phyloP scores from a whole-genome alignment of 2,888 invertebrate species.

The Drosophila austrosaltans region DNA sequence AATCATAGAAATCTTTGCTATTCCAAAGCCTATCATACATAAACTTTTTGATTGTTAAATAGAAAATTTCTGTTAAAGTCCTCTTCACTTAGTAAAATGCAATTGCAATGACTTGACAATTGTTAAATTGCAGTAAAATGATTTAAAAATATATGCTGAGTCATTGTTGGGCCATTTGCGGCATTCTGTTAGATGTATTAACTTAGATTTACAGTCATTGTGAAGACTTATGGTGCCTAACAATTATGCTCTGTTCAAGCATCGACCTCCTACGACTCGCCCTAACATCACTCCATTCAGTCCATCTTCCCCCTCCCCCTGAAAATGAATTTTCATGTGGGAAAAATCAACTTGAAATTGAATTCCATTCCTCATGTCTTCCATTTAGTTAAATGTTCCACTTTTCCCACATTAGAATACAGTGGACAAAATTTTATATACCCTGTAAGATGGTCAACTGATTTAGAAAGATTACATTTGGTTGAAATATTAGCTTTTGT shows the following conservation, averaged over 20 bases:
- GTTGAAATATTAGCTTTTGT: too few relatives aligned
- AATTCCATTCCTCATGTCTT: not conserved
- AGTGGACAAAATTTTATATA: not conserved
- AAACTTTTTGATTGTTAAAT: not conserved
- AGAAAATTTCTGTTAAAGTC: not conserved
- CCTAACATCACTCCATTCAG: not conserved
- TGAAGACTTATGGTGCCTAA: not conserved
- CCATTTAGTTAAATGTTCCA: not conserved
- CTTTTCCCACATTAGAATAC: conserved; percentile 9
- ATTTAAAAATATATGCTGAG: not conserved
- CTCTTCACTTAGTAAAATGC: conserved; percentile 5
- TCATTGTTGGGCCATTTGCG: conserved; percentile 16
- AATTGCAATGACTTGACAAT: conserved; percentile 15
- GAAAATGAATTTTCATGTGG: not conserved
- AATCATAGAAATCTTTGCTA: not conserved
- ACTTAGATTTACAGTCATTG: conserved; percentile 12
- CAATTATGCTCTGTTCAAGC: conserved; percentile 7
- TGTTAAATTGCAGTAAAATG: not conserved
- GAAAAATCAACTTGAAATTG: not conserved
- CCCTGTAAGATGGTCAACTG: too few relatives aligned
- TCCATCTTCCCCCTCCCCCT: not conserved
- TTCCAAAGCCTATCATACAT: not conserved
- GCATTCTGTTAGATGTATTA: conserved; percentile 7
- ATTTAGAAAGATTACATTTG: too few relatives aligned
- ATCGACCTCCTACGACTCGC: conserved; percentile 8